A percentile compares a stretch with the other conserved stretches of the same genome.
These are phyloP conservation scores for Cavia porcellus DNA, from an alignment of 2,113 vertebrate genomes.

Conservation along the genomic window DNA sequence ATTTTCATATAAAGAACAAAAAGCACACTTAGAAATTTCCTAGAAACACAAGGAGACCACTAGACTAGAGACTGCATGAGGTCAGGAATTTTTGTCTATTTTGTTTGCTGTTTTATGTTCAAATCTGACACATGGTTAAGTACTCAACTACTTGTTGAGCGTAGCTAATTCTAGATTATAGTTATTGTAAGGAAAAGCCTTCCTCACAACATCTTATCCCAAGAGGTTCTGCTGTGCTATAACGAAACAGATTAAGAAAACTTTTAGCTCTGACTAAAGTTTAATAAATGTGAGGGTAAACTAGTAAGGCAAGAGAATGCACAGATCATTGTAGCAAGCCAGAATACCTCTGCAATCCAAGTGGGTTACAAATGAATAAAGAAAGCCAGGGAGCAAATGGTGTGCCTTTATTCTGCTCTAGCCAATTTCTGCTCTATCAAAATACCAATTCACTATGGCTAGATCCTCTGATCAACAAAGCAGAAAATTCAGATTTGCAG, in stretches of 20 bases:
- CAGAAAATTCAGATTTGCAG: neutral
- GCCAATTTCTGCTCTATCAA: conserved; percentile 3
- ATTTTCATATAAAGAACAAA: neutral
- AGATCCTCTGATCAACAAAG: neutral
- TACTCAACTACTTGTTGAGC: neutral
- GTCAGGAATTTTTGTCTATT: neutral
- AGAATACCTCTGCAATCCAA: conserved; percentile 25
- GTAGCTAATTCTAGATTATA: neutral
- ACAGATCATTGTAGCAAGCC: neutral
- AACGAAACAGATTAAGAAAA: neutral
- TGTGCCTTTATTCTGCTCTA: neutral
- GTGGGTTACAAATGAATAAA: neutral
- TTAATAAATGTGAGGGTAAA: neutral
- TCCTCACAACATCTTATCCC: neutral
- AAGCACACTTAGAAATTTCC: neutral
- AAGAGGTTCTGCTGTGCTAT: conserved; percentile 1
- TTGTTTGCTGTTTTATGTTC: neutral
- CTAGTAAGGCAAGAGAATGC: neutral
- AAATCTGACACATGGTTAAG: neutral
- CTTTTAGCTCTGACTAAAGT: neutral
- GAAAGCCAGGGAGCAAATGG: neutral
- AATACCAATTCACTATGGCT: neutral
- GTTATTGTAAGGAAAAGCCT: neutral
- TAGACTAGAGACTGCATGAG: neutral
- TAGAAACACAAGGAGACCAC: conserved; percentile 3